phyloP scores from a whole-genome alignment of 1,140 invertebrate genomes.

The Orchesella cincta region DNA sequence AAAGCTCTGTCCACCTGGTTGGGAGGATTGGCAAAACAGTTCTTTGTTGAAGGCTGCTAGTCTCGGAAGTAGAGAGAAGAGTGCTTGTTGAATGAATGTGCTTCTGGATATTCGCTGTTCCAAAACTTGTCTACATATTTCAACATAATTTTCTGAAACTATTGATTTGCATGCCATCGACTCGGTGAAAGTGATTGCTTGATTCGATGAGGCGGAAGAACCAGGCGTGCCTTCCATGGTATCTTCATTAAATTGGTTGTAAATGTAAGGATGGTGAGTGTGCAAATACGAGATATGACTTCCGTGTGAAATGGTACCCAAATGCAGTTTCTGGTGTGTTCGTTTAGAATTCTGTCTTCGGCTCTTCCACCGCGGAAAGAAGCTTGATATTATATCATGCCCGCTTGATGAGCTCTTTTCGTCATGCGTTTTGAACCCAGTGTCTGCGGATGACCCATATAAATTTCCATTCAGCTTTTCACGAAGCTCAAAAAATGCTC shows the following conservation, averaged over 20 bases:
- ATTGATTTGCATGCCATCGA: conserved; percentile 83
- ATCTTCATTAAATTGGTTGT: conserved; percentile 26
- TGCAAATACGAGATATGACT: conserved; percentile 21
- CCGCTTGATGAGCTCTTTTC: not conserved
- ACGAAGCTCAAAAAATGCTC: conserved; percentile 70
- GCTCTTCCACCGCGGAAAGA: conserved; percentile 39
- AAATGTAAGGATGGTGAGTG: conserved; percentile 23
- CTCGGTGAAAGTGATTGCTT: conserved; percentile 65
- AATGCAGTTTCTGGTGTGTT: not conserved
- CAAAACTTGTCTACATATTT: conserved; percentile 77
- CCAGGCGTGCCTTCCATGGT: not conserved
- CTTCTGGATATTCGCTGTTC: conserved; percentile 73
- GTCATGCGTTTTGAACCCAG: not conserved
- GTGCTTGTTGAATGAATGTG: conserved; percentile 79
- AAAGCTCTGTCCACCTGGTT: conserved; percentile 35
- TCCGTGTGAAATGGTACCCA: conserved; percentile 3
- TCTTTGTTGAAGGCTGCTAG: conserved; percentile 88
- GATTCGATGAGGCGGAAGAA: conserved; percentile 3
- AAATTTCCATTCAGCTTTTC: conserved; percentile 33
- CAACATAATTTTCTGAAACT: conserved; percentile 79
- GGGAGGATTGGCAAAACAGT: conserved; percentile 63
- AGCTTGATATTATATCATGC: conserved; percentile 38
- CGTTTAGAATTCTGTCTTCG: not conserved
- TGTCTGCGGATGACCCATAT: conserved; percentile 7
- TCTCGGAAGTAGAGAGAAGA: conserved; percentile 86